These are phyloP conservation scores for Papilio polyxenes DNA, from an alignment of 1,140 invertebrate species.

Conservation along the genomic window DNA sequence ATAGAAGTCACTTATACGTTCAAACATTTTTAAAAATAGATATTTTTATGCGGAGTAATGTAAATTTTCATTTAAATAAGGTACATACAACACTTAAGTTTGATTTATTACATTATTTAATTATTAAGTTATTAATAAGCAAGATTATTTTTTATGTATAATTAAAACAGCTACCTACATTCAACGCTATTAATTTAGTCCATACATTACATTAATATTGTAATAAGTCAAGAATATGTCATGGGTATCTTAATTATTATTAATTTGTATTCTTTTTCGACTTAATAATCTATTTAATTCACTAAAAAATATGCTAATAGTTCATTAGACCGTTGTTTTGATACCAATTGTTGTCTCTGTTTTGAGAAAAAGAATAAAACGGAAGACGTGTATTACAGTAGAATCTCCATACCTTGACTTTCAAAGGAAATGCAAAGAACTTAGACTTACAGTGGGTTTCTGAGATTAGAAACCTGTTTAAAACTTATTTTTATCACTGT, in stretches of 20 bases:
- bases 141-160: slow-evolving; percentile 4
- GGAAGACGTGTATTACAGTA: too few species aligned
- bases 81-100: background rate
- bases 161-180: background rate
- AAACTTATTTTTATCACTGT: too few species aligned
- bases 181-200: background rate
- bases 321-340: background rate
- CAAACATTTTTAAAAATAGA: background rate
- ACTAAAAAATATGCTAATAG: background rate
- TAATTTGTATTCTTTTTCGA: background rate
- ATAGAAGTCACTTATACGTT: background rate
- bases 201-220: background rate
- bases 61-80: background rate
- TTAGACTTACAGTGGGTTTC: too few species aligned
- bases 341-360: background rate
- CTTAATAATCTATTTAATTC: background rate
- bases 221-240: slow-evolving; percentile 7
- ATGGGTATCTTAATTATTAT: background rate
- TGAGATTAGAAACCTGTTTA: too few species aligned
- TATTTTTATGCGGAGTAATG: background rate
- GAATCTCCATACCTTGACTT: too few species aligned
- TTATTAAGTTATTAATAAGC: background rate
- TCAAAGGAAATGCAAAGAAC: too few species aligned
- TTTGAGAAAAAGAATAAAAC: too few species aligned
- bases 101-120: background rate